phyloP scores from a whole-genome alignment of 2,888 invertebrate genomes.

The Trachelus tabidus region DNA sequence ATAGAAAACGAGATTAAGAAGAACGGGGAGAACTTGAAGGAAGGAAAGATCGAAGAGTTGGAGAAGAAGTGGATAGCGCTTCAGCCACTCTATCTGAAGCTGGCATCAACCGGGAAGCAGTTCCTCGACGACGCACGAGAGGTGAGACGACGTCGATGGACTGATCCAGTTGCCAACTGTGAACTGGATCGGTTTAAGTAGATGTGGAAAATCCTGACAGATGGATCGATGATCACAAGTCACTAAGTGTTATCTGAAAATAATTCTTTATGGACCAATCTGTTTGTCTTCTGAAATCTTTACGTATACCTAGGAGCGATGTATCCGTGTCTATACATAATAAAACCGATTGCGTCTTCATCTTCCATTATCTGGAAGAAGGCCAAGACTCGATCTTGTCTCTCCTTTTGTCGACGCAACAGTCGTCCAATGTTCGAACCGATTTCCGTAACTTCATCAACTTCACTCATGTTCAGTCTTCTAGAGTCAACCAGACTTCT shows the following conservation, averaged over 20 bases:
- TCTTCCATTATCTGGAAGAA: neutral
- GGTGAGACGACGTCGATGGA: constrained; percentile 58
- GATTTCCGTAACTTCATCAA: neutral
- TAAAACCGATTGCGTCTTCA: neutral
- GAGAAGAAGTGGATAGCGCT: constrained; percentile 77
- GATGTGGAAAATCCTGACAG: neutral
- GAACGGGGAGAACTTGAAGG: constrained; percentile 67
- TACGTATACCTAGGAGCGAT: neutral
- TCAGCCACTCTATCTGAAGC: constrained; percentile 73
- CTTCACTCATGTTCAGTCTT: neutral
- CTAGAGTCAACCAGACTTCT: neutral
- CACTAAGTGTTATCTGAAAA: neutral
- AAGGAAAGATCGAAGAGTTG: constrained; percentile 67
- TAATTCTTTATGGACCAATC: neutral
- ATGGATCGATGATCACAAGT: neutral
- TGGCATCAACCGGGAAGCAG: constrained; percentile 75
- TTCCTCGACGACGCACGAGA: constrained; percentile 73
- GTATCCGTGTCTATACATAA: neutral
- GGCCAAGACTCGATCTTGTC: neutral
- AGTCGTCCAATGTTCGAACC: neutral
- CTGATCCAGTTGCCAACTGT: neutral
- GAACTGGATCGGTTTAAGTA: neutral
- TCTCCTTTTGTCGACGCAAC: neutral
- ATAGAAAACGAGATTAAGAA: constrained; percentile 72
- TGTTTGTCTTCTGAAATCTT: neutral